These are phyloP conservation scores for Octodonta nipae DNA, from an alignment of 2,888 invertebrate genomes.

Conservation along the genomic window DNA sequence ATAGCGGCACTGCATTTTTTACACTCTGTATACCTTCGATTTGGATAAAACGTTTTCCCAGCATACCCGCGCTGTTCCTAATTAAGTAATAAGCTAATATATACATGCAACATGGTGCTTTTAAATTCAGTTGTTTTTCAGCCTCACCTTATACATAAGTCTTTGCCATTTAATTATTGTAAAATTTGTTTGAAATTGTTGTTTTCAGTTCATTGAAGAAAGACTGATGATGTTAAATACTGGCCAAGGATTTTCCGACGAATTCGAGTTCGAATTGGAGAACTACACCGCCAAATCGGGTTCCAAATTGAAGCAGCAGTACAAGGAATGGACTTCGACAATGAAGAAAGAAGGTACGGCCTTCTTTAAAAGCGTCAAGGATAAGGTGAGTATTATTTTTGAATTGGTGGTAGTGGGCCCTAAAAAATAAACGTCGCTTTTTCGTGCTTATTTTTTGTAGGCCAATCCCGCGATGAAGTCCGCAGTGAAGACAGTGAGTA, in stretches of 20 bases:
- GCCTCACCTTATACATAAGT: no score
- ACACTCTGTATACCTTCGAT: no score
- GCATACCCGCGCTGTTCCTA: no score
- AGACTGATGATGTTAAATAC: constrained; percentile 81
- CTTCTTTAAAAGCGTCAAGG: constrained; percentile 75
- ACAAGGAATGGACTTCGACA: constrained; percentile 67
- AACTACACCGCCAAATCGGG: constrained; percentile 53
- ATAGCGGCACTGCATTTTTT: no score
- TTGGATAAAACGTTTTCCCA: no score
- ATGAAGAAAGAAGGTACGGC: constrained; percentile 71
- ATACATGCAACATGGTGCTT: no score
- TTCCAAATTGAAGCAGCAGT: constrained; percentile 52
- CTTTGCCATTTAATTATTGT: no score
- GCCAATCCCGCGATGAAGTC: constrained; percentile 88
- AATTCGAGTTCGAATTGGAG: constrained; percentile 84
- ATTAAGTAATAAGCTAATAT: no score
- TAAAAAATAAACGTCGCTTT: background rate
- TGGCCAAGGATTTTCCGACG: constrained; percentile 86
- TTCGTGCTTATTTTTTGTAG: constrained; percentile 43
- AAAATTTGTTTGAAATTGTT: background rate
- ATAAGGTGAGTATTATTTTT: constrained; percentile 49
- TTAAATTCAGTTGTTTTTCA: no score
- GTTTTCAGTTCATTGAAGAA: constrained; percentile 85
- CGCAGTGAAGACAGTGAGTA: constrained; percentile 85
- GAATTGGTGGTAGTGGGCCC: no score